Conservation (phyloP, 2,888 invertebrate species). For the Phengaris alcon region DNA sequence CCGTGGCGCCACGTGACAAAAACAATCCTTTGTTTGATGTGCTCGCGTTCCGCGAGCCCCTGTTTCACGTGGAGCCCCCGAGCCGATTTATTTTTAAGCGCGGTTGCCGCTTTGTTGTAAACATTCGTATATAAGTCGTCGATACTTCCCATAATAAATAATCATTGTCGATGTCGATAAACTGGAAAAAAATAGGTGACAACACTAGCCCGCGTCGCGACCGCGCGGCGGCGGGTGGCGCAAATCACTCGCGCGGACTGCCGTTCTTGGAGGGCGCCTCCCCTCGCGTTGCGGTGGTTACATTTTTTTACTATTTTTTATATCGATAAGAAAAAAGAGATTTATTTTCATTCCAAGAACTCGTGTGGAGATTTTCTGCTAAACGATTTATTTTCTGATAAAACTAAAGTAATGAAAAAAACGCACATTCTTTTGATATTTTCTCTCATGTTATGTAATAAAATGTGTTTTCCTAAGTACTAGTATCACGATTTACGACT, state of each 20-base stretch:
- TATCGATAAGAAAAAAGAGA: slow-evolving; percentile 54
- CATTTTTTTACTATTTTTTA: slow-evolving; percentile 51
- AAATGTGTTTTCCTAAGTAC: too few relatives aligned
- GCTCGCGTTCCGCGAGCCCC: slow-evolving; percentile 13
- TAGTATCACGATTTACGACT: too few relatives aligned
- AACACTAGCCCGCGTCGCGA: slow-evolving; percentile 65
- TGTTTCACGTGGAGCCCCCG: slow-evolving; percentile 19
- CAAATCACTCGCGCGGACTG: slow-evolving; percentile 78
- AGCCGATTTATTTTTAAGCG: slow-evolving; percentile 10
- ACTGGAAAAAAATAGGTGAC: slow-evolving; percentile 41
- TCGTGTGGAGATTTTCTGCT: slow-evolving; percentile 19
- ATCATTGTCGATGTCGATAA: slow-evolving; percentile 50
- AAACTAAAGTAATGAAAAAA: not conserved
- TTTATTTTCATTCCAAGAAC: slow-evolving; percentile 25
- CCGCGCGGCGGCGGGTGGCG: slow-evolving; percentile 71
- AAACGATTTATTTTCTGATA: not conserved
- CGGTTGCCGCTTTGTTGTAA: not conserved
- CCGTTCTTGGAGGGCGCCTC: slow-evolving; percentile 67
- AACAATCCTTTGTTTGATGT: slow-evolving; percentile 75
- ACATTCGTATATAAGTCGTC: not conserved
- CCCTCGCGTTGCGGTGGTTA: slow-evolving; percentile 54
- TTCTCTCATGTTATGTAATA: too few relatives aligned
- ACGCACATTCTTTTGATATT: not conserved
- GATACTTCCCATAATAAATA: slow-evolving; percentile 22
- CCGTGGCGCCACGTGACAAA: slow-evolving; percentile 69